phyloP scores from a whole-genome alignment of 2,888 invertebrate genomes.

The Orchestes rusci region DNA sequence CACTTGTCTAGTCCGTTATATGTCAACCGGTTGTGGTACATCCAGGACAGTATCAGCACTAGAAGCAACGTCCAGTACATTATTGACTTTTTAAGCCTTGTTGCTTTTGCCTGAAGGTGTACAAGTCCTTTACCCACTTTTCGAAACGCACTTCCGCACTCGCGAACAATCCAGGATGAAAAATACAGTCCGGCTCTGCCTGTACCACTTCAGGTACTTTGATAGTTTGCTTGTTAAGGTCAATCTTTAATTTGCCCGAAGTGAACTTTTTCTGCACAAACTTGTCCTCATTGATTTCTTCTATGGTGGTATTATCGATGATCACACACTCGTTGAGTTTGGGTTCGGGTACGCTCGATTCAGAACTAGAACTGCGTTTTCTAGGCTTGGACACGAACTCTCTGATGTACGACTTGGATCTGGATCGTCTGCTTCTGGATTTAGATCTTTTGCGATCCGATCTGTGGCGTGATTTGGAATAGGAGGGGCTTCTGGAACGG shows the following conservation, averaged over 20 bases:
- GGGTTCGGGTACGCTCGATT: conserved; percentile 21
- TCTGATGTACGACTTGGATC: conserved; percentile 40
- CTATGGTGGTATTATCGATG: conserved; percentile 53
- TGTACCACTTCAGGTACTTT: conserved; percentile 54
- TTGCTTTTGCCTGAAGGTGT: conserved; percentile 41
- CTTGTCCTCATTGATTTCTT: conserved; percentile 62
- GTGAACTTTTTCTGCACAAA: conserved; percentile 54
- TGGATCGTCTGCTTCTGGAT: conserved; percentile 33
- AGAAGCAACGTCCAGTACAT: not conserved
- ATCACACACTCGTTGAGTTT: conserved; percentile 37
- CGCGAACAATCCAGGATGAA: conserved; percentile 59
- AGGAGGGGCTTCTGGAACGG: conserved; percentile 35
- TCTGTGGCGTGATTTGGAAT: conserved; percentile 32
- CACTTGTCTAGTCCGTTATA: too few relatives aligned
- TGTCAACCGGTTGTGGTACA: too few relatives aligned
- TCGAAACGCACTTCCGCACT: conserved; percentile 62
- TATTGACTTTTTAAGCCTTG: conserved; percentile 35
- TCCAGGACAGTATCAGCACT: not conserved
- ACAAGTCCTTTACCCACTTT: conserved; percentile 61
- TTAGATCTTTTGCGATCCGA: conserved; percentile 26
- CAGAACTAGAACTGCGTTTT: conserved; percentile 22
- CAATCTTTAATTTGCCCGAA: conserved; percentile 60
- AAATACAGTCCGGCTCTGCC: conserved; percentile 54
- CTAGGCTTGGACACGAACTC: conserved; percentile 37
- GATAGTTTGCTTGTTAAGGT: conserved; percentile 64